Evolutionary conservation across 2,797 vertebrate genomes (phyloP).

Genomic region (Crax fasciolata): DNA sequence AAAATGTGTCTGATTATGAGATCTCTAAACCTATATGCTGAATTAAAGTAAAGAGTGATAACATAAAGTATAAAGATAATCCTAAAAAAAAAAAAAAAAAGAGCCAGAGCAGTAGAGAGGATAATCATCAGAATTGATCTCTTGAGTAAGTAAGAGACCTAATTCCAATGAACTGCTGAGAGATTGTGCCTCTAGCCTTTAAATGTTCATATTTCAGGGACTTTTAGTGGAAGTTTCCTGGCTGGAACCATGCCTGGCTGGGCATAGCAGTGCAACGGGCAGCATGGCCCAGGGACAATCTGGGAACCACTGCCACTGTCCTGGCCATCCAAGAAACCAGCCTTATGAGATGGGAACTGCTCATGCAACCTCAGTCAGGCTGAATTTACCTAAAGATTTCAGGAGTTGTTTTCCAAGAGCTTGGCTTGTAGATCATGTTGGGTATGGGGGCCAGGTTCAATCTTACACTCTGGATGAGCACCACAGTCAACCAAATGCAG

Average conservation of each 20-base stretch:
- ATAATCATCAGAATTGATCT: not conserved
- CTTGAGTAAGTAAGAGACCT: not conserved
- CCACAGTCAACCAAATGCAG: not conserved
- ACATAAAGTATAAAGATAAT: not conserved
- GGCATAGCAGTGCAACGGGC: not conserved
- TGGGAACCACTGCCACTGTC: accelerated
- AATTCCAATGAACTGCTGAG: not conserved
- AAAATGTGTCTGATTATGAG: not conserved
- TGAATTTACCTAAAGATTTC: not conserved
- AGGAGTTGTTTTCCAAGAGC: not conserved
- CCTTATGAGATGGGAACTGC: not conserved
- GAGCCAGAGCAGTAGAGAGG: not conserved
- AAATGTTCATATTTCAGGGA: not conserved
- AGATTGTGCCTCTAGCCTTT: not conserved
- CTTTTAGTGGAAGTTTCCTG: not conserved
- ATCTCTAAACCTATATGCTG: not conserved
- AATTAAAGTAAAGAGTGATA: not conserved
- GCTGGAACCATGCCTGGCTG: not conserved
- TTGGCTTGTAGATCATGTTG: not conserved
- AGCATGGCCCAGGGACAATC: accelerated
- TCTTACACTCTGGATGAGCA: not conserved
- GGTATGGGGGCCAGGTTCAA: not conserved
- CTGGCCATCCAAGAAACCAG: not conserved
- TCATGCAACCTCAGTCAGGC: not conserved
- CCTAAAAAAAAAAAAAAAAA: not conserved